Conservation (phyloP, 2,797 vertebrate genomes). For the Thamnophis elegans region DNA sequence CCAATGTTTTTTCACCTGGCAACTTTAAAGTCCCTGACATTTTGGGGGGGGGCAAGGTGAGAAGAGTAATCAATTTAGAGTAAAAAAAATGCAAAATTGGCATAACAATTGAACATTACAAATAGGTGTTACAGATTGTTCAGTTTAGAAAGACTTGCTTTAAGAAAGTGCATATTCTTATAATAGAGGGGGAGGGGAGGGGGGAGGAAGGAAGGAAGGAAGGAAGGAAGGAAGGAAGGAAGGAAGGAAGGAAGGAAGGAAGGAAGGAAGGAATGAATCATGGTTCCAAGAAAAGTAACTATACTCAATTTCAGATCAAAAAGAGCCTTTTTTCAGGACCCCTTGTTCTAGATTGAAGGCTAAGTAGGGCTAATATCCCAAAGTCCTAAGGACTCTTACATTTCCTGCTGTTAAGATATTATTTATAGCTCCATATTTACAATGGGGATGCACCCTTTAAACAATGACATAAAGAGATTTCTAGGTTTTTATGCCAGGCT, state of each 20-base stretch:
- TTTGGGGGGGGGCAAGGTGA: neutral
- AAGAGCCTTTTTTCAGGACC: neutral
- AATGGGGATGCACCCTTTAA: neutral
- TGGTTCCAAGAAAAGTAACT: neutral
- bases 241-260: too few species aligned
- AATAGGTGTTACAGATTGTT: neutral
- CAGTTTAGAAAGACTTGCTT: neutral
- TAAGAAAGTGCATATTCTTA: neutral
- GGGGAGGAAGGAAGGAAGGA: too few species aligned
- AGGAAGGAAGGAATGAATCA: neutral
- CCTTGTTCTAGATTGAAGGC: neutral
- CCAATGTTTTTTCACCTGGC: neutral
- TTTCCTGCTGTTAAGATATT: neutral
- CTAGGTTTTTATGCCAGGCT: neutral
- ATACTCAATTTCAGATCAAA: neutral
- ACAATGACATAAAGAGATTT: neutral
- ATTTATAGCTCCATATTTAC: neutral
- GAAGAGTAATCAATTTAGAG: neutral
- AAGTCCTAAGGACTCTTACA: neutral
- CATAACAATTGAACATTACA: neutral
- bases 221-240: too few species aligned
- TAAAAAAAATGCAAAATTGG: neutral
- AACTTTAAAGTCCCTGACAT: neutral
- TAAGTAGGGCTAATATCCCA: neutral
- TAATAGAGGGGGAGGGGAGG: neutral